phyloP scores from a whole-genome alignment of 2,797 vertebrate species.

The Pelochelys cantorii region DNA sequence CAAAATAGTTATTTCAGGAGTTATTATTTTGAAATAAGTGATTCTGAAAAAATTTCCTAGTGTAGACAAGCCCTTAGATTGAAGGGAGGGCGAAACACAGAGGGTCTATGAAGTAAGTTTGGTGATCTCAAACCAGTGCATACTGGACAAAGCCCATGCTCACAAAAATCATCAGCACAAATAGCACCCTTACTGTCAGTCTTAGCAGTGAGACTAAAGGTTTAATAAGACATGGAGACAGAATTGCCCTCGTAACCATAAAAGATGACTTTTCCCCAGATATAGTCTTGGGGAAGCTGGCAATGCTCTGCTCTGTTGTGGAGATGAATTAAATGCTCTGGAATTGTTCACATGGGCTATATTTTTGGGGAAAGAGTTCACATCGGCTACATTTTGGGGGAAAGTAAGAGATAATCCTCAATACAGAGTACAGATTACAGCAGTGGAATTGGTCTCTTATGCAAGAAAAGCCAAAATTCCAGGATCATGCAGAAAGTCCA shows the following conservation, averaged over 20 bases:
- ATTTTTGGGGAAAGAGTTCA: not conserved
- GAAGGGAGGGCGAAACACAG: not conserved
- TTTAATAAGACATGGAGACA: not conserved
- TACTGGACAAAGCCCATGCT: not conserved
- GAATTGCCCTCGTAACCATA: rapidly evolving
- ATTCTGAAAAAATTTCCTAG: too few relatives aligned
- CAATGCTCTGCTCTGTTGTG: not conserved
- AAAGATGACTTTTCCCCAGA: rapidly evolving
- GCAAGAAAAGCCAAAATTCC: not conserved
- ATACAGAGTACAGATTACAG: not conserved
- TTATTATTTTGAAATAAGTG: too few relatives aligned
- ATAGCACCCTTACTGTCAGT: not conserved
- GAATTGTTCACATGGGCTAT: not conserved
- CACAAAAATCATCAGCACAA: not conserved
- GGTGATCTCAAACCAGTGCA: rapidly evolving
- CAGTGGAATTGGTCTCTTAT: not conserved
- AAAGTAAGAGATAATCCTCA: not conserved
- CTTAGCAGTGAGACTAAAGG: not conserved
- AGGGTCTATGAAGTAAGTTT: not conserved
- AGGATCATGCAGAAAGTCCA: not conserved
- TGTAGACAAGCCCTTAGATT: too few relatives aligned
- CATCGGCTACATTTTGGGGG: not conserved
- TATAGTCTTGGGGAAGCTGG: not conserved
- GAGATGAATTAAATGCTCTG: not conserved
- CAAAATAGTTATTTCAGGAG: too few relatives aligned